These are phyloP conservation scores for Neotoma lepida DNA, from an alignment of 2,113 vertebrate genomes.

Conservation along the genomic window DNA sequence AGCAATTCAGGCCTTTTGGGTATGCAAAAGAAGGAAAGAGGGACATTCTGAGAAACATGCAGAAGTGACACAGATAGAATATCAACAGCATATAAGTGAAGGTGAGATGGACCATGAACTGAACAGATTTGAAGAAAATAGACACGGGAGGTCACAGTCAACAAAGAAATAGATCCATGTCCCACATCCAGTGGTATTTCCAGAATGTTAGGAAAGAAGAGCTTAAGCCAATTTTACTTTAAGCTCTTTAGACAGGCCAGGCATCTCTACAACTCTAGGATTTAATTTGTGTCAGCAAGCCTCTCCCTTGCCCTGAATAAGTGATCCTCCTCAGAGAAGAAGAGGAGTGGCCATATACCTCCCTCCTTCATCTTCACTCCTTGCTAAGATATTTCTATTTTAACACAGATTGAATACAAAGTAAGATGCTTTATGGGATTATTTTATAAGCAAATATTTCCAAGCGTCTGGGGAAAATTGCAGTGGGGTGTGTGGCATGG, in stretches of 20 bases:
- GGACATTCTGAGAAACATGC: background rate
- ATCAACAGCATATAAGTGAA: background rate
- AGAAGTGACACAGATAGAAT: background rate
- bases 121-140: background rate
- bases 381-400: conserved; percentile 11
- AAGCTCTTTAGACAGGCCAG: background rate
- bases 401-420: background rate
- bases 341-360: fast-evolving
- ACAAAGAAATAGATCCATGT: background rate
- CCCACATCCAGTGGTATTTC: background rate
- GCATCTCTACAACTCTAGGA: background rate
- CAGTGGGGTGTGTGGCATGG: background rate
- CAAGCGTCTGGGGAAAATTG: background rate
- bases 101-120: background rate
- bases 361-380: background rate
- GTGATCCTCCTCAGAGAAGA: background rate
- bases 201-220: background rate
- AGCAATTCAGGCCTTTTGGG: background rate
- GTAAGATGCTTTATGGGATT: background rate
- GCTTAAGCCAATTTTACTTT: background rate
- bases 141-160: background rate
- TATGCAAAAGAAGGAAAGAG: background rate
- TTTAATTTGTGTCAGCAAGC: background rate
- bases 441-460: background rate
- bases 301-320: background rate